Evolutionary conservation across 2,888 invertebrate genomes (phyloP).

Genomic region (Atherix ibis): DNA sequence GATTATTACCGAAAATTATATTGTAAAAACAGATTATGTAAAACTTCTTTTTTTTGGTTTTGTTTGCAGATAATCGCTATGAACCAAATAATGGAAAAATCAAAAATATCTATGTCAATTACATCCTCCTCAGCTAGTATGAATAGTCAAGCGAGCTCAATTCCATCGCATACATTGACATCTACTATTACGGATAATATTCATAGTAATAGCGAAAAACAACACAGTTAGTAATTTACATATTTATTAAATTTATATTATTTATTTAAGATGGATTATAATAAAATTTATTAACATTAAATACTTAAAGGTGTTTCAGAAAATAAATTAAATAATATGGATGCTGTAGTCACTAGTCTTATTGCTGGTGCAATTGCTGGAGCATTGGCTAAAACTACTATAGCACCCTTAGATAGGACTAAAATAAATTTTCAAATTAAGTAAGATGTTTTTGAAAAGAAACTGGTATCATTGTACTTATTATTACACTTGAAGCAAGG

Average conservation of each 20-base stretch:
- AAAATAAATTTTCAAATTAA: conserved; percentile 96
- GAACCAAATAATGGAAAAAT: conserved; percentile 30
- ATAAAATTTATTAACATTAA: no score
- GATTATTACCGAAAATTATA: no score
- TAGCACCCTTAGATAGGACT: conserved; percentile 92
- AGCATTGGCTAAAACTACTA: conserved; percentile 85
- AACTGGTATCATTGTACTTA: background rate
- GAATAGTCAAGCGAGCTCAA: conserved; percentile 8
- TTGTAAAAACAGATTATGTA: no score
- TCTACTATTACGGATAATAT: background rate
- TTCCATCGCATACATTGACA: background rate
- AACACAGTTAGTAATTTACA: background rate
- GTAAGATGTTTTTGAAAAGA: conserved; percentile 24
- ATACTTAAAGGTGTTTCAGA: no score
- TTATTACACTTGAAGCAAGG: conserved; percentile 29
- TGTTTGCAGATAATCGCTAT: conserved; percentile 22
- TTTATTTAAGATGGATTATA: no score
- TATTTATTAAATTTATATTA: no score
- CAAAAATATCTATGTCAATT: conserved; percentile 30
- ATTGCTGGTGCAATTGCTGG: conserved; percentile 88
- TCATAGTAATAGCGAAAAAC: background rate
- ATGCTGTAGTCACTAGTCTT: conserved; percentile 64
- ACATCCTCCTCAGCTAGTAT: conserved; percentile 20
- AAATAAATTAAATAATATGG: conserved; percentile 33
- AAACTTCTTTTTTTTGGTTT: no score